phyloP scores from a whole-genome alignment of 1,140 invertebrate species.

The Venustaconcha ellipsiformis region DNA sequence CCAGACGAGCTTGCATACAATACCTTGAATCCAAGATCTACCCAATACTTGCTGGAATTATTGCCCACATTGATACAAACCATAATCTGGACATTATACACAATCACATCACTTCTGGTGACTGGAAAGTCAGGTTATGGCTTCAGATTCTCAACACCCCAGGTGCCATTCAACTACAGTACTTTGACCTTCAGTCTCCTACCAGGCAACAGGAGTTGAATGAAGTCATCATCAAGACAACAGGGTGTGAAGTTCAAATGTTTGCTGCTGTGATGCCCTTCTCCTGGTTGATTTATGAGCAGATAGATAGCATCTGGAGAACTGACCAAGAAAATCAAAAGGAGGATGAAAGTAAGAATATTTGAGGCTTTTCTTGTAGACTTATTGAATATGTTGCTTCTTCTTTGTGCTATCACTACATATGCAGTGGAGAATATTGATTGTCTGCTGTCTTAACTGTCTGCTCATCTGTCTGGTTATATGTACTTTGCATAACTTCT shows the following conservation, averaged over 20 bases:
- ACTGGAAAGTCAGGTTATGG: conserved; percentile 12
- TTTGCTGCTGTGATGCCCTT: conserved; percentile 43
- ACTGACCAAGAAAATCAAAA: too few relatives aligned
- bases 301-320: not conserved
- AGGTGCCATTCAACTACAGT: conserved; percentile 18
- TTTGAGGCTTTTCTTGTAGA: too few relatives aligned
- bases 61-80: conserved; percentile 50
- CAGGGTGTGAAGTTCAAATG: conserved; percentile 21
- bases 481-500: too few relatives aligned
- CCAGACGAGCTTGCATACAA: too few relatives aligned
- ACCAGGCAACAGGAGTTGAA: conserved; percentile 27
- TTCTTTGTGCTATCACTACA: too few relatives aligned
- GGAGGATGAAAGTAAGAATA: too few relatives aligned
- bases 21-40: conserved; percentile 45
- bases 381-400: too few relatives aligned
- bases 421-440: too few relatives aligned
- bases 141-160: not conserved
- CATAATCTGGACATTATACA: conserved; percentile 45
- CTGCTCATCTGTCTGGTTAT: too few relatives aligned
- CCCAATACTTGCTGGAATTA: conserved; percentile 46
- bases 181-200: conserved; percentile 30
- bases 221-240: conserved; percentile 34
- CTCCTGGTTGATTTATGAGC: conserved; percentile 41
- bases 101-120: conserved; percentile 1
- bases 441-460: too few relatives aligned